Evolutionary conservation across 2,797 vertebrate genomes (phyloP).

Genomic region (Picus viridis): DNA sequence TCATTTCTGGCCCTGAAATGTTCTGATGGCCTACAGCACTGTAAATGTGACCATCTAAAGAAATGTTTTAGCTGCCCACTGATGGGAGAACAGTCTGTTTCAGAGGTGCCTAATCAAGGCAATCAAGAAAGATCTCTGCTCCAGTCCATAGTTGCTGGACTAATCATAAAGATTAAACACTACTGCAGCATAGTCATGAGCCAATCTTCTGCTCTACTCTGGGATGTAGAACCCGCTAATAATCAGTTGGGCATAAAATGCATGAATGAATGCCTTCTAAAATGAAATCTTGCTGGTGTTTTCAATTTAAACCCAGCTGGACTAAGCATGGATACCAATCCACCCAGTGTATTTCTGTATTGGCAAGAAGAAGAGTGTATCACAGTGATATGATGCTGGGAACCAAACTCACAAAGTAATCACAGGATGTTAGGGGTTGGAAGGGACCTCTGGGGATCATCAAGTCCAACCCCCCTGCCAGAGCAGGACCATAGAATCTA

Average conservation of each 20-base stretch:
- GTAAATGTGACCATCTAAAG: fast-evolving
- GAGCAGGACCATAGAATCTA: no score
- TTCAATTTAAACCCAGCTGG: background rate
- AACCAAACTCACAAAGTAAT: background rate
- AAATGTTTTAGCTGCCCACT: background rate
- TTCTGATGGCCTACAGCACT: background rate
- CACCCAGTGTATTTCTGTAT: background rate
- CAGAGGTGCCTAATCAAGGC: background rate
- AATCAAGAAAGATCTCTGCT: background rate
- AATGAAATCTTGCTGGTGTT: background rate
- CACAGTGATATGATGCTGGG: background rate
- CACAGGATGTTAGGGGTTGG: no score
- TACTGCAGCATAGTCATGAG: background rate
- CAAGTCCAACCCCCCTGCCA: no score
- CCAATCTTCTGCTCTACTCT: fast-evolving
- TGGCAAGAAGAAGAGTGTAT: background rate
- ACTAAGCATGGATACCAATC: background rate
- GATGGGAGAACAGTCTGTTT: background rate
- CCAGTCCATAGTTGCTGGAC: background rate
- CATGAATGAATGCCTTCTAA: background rate
- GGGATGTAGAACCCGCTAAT: fast-evolving
- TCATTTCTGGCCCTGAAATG: no score
- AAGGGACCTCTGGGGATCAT: no score
- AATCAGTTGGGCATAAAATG: background rate
- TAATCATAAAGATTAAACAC: background rate